Evolutionary conservation across 2,888 invertebrate genomes (phyloP), one percentile per base, ranked within the genome.

Genomic region (Colletes collaris): DNA sequence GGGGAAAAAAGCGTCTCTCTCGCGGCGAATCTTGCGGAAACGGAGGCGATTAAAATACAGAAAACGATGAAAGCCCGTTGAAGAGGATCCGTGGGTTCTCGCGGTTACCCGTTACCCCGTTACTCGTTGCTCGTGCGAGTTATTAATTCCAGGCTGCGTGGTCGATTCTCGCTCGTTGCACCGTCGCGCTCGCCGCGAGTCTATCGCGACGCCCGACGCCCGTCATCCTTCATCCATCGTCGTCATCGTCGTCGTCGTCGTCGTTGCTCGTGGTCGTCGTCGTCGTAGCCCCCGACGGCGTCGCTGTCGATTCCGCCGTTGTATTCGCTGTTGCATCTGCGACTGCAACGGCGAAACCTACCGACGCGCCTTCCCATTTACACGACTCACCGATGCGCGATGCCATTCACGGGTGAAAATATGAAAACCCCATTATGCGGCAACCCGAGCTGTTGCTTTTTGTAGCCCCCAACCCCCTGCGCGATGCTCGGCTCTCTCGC

Each of bases 351-450:
- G 68, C 6, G 64, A 62, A 76, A 76, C 50, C 81, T 64, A 64
- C 63, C 76, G 65, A 10, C 81, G 84, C 75, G 83, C 58, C 75
- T 79, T 83, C 76, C 89, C 88, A 91, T 92, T 91, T 90, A 91
- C 81, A 82, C 88, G 89, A 89, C 84, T 88, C 90, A 91, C 88
- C 90, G 90, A 92, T 89, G 92, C 91, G 91, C 89, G 89, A 91
- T 85, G 86, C 89, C 88, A 90, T 91, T 91, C 90, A 90, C 80
- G 35, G 79, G 81, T 84, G 88, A 88, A 88, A 90, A 89, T 89
- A 89, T 87, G 82, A 89, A 88, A 90, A 90, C 84, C 86, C 87
- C 83, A 89, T 90, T 87, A 89, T 88, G 85, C 79, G 77, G 76
- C 71, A 69, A 66, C 66, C 81, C 74, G 79, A 66, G 88, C 72